Conservation (phyloP, 1,140 invertebrate species). For the Bombus superbus region DNA sequence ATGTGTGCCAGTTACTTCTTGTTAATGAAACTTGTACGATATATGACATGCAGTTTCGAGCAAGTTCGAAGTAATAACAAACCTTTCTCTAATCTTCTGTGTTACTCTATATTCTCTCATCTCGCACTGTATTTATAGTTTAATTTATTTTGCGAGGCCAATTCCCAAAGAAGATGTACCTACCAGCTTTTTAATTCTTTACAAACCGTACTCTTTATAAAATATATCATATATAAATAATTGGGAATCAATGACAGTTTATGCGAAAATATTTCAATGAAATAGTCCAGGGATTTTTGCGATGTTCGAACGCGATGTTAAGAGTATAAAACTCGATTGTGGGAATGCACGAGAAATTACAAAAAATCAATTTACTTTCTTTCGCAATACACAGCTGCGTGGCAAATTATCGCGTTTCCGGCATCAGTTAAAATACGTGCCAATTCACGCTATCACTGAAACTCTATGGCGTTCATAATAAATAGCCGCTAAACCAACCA, state of each 20-base stretch:
- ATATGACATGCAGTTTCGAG: not conserved
- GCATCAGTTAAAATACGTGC: not conserved
- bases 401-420: not conserved
- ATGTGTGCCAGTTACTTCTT: not conserved
- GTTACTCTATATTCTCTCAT: not conserved
- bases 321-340: not conserved
- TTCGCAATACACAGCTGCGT: not conserved
- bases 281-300: too few relatives aligned
- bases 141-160: too few relatives aligned
- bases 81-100: not conserved
- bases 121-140: not conserved
- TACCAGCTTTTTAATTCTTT: too few relatives aligned
- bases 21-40: not conserved
- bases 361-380: not conserved
- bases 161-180: too few relatives aligned
- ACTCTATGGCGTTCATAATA: not conserved
- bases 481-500: not conserved
- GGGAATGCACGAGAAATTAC: not conserved
- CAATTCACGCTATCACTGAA: not conserved
- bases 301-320: too few relatives aligned
- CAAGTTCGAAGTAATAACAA: not conserved
- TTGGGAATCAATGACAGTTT: too few relatives aligned
- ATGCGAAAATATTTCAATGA: too few relatives aligned
- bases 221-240: too few relatives aligned
- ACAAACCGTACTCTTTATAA: too few relatives aligned